These are phyloP conservation scores for Cosmorhoe ocellata DNA, from an alignment of 2,888 invertebrate genomes.

Conservation along the genomic window DNA sequence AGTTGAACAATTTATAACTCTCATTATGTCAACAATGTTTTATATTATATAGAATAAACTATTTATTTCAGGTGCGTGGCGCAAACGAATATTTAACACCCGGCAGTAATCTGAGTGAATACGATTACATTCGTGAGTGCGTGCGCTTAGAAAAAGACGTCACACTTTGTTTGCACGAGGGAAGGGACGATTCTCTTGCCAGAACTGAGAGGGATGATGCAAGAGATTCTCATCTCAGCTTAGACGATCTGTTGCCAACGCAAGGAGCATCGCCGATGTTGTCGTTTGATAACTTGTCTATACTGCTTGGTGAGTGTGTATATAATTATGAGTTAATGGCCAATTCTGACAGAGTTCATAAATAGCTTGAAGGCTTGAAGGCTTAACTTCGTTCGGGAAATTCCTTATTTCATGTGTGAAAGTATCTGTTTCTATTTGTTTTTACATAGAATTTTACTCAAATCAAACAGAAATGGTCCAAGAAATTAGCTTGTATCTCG, in stretches of 20 bases:
- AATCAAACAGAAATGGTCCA: too few species aligned
- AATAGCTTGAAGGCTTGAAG: too few species aligned
- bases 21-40: too few species aligned
- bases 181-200: constrained; percentile 86
- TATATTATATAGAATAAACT: too few species aligned
- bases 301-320: constrained; percentile 56
- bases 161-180: constrained; percentile 84
- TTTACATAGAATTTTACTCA: too few species aligned
- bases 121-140: constrained; percentile 96
- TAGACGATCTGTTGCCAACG: constrained; percentile 91
- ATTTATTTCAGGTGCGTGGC: constrained; percentile 87
- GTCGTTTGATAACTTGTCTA: constrained; percentile 91
- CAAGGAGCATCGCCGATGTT: constrained; percentile 87
- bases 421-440: too few species aligned
- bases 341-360: too few species aligned
- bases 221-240: constrained; percentile 86
- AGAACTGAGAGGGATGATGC: constrained; percentile 92
- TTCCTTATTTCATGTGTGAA: too few species aligned
- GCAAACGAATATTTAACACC: constrained; percentile 94
- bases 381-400: too few species aligned
- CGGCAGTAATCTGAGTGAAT: constrained; percentile 91
- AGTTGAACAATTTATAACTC: too few species aligned
- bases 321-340: too few species aligned
- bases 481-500: too few species aligned
- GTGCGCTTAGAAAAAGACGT: constrained; percentile 96